Percentiles rank a stretch among this genome's conserved stretches.
These are phyloP conservation scores for Dryoscopus gambensis DNA, from an alignment of 2,113 vertebrate species.

Conservation along the genomic window DNA sequence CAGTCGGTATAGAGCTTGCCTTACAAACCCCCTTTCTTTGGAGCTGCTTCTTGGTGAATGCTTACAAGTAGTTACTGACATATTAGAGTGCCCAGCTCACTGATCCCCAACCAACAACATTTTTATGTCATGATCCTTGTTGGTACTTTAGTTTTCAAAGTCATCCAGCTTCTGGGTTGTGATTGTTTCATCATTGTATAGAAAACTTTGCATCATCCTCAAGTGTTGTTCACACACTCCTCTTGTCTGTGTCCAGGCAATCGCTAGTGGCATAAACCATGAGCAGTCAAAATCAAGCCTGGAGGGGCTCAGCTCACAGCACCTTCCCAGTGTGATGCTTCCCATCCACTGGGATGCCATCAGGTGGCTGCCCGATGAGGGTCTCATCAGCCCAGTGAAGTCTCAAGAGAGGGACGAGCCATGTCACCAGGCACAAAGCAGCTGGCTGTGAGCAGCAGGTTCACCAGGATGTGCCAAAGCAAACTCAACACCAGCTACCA, in stretches of 20 bases:
- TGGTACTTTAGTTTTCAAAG: background rate
- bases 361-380: background rate
- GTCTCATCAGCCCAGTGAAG: background rate
- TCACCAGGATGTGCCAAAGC: background rate
- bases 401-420: background rate
- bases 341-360: too few species aligned
- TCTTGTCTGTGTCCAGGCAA: background rate
- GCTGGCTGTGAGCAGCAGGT: background rate
- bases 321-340: background rate
- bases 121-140: background rate
- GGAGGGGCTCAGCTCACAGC: background rate
- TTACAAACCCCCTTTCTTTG: background rate
- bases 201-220: background rate
- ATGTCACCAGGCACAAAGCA: background rate
- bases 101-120: background rate
- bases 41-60: background rate
- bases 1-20: background rate
- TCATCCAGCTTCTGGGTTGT: background rate
- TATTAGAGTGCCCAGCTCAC: background rate
- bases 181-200: background rate
- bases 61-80: background rate
- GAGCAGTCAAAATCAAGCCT: background rate
- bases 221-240: background rate
- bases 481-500: background rate
- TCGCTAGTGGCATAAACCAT: background rate